Percentiles rank a stretch among this genome's conserved stretches.
These are phyloP conservation scores for Meloidogyne chitwoodi DNA, from an alignment of 1,140 invertebrate genomes.

Conservation along the genomic window DNA sequence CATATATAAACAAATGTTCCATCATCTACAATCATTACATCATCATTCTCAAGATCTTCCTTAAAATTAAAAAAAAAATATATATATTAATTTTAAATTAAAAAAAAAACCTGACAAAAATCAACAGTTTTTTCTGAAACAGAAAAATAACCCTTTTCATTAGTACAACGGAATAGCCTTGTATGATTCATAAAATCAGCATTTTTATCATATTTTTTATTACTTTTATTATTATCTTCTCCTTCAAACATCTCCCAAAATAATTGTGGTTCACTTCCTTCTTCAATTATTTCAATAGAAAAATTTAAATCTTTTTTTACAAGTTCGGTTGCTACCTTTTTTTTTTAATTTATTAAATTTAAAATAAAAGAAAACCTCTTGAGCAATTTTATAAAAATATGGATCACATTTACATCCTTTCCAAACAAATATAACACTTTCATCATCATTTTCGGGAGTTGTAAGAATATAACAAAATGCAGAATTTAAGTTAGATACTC, in stretches of 20 bases:
- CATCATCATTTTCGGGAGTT: slow-evolving; percentile 65
- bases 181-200: slow-evolving; percentile 90
- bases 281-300: slow-evolving; percentile 74
- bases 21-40: slow-evolving; percentile 99
- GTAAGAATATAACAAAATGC: slow-evolving; percentile 62
- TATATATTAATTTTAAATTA: not conserved
- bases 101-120: slow-evolving; percentile 82
- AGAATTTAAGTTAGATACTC: slow-evolving; percentile 61
- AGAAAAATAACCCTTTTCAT: slow-evolving; percentile 97
- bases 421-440: slow-evolving; percentile 96
- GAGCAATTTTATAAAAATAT: slow-evolving; percentile 80
- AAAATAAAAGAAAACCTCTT: slow-evolving; percentile 82
- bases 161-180: slow-evolving; percentile 92
- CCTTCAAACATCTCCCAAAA: slow-evolving; percentile 95
- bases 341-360: slow-evolving; percentile 68
- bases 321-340: slow-evolving; percentile 53
- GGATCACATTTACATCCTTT: slow-evolving; percentile 81
- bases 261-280: slow-evolving; percentile 96
- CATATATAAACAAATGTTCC: slow-evolving; percentile 95
- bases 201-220: slow-evolving; percentile 82
- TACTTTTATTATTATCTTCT: slow-evolving; percentile 72
- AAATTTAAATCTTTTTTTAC: slow-evolving; percentile 52
- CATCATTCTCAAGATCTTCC: slow-evolving; percentile 98
- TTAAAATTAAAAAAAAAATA: slow-evolving; percentile 59
- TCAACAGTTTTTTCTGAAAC: slow-evolving; percentile 99